Evolutionary conservation across 2,113 vertebrate species (phyloP).

Genomic region (Anser cygnoides): DNA sequence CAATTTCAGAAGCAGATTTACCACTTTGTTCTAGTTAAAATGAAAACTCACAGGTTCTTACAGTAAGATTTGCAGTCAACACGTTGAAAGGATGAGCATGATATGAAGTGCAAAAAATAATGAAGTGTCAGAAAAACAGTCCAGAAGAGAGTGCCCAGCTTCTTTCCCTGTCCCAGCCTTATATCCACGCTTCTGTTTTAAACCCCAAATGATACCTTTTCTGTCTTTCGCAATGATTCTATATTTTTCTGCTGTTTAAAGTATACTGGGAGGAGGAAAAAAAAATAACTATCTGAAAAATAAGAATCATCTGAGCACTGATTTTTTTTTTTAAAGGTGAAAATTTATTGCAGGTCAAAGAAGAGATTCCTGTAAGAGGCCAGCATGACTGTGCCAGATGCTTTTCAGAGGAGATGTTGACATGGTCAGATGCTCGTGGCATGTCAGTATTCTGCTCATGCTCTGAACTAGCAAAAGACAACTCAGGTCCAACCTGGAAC

Average conservation of each 20-base stretch:
- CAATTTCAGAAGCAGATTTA: background rate
- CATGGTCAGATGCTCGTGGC: background rate
- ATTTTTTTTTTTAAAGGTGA: background rate
- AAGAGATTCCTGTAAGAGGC: background rate
- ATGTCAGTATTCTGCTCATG: background rate
- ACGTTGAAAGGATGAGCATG: background rate
- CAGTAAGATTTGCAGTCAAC: background rate
- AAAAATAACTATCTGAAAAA: background rate
- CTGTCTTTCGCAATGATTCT: background rate
- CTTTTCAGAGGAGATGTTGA: background rate
- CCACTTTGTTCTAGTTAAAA: constrained; percentile 17
- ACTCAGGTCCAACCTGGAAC: background rate
- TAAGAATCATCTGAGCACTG: background rate
- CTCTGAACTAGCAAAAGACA: background rate
- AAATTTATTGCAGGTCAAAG: background rate
- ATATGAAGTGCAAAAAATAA: background rate
- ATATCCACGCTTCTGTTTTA: background rate
- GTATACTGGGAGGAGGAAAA: background rate
- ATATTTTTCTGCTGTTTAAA: background rate
- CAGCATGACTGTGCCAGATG: background rate
- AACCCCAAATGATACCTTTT: background rate
- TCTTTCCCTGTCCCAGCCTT: background rate
- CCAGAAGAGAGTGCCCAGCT: background rate
- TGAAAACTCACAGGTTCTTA: background rate
- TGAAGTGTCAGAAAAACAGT: background rate